phyloP scores from a whole-genome alignment of 2,113 vertebrate genomes.

The Isurus oxyrinchus region DNA sequence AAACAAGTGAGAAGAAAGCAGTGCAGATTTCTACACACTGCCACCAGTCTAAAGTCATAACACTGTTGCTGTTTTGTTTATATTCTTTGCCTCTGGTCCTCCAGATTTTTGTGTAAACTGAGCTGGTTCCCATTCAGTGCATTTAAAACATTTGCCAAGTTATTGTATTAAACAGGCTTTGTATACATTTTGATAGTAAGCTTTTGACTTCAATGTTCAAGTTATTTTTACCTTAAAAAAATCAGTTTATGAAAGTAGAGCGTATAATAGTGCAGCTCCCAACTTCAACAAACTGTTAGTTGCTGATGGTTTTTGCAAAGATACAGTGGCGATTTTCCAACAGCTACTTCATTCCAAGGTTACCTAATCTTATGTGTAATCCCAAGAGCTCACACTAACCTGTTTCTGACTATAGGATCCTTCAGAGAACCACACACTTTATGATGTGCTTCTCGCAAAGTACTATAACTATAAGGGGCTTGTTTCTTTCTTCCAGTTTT shows the following conservation, averaged over 20 bases:
- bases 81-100: not conserved
- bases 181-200: not conserved
- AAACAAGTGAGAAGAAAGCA: not conserved
- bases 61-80: not conserved
- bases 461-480: not conserved
- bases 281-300: conserved; percentile 4
- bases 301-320: conserved; percentile 13
- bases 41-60: not conserved
- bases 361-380: not conserved
- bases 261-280: not conserved
- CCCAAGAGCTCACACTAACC: conserved; percentile 16
- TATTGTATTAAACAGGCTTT: not conserved
- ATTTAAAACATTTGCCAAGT: not conserved
- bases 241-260: not conserved
- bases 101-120: not conserved
- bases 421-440: not conserved
- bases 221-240: not conserved
- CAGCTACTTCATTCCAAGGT: conserved; percentile 14
- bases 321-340: conserved; percentile 7
- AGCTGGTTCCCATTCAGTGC: not conserved
- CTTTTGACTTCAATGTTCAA: not conserved
- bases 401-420: conserved; percentile 4
- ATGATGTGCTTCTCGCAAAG: not conserved
- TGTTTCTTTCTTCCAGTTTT: not conserved
- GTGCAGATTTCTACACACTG: not conserved